Evolutionary conservation across 2,797 vertebrate species (phyloP).

Genomic region (Hemitrygon akajei): DNA sequence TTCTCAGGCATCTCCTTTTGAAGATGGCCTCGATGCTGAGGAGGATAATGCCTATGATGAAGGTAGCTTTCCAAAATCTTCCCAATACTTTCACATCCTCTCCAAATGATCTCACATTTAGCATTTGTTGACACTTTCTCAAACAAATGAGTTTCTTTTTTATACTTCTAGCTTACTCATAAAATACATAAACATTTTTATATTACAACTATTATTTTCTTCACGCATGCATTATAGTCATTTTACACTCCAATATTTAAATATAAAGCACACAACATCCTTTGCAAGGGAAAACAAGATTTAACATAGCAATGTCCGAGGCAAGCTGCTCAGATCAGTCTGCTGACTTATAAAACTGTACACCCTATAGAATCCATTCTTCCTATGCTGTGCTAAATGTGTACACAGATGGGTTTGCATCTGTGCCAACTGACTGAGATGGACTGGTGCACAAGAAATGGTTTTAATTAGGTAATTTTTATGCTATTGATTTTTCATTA

Average conservation of each 20-base stretch:
- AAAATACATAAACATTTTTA: not conserved
- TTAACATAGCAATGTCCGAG: not conserved
- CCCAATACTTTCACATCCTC: not conserved
- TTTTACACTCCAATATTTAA: not conserved
- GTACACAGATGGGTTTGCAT: conserved; percentile 34
- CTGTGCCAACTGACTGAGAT: conserved; percentile 16
- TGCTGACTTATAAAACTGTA: not conserved
- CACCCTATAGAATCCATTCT: not conserved
- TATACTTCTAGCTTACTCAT: not conserved
- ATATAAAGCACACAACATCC: not conserved
- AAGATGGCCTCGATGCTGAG: no score
- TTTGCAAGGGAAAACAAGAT: conserved; percentile 10
- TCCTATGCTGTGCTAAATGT: not conserved
- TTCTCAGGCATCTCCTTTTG: no score
- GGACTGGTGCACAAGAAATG: not conserved
- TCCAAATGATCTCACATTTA: not conserved
- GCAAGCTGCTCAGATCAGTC: conserved; percentile 5
- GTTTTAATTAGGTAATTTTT: conserved; percentile 28
- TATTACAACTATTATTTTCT: not conserved
- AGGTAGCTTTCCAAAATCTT: no score
- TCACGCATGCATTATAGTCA: not conserved
- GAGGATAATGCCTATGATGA: no score
- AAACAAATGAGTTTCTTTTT: not conserved
- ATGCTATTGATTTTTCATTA: conserved; percentile 36
- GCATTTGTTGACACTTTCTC: not conserved